Conservation (phyloP, 2,113 vertebrate genomes). For the Symphodus melops region DNA sequence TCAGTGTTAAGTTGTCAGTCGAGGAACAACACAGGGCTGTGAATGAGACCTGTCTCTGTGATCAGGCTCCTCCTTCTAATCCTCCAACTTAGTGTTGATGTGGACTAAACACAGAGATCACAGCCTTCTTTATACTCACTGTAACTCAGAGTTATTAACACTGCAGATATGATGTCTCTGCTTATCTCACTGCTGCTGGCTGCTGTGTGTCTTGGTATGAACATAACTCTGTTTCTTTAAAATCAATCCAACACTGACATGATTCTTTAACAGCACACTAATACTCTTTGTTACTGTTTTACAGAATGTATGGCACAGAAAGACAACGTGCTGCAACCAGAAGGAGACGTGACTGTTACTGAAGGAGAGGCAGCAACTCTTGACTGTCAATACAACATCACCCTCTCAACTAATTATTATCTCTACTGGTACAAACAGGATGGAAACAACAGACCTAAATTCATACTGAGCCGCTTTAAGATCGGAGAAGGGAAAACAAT, state of each 20-base stretch:
- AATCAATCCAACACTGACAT: not conserved
- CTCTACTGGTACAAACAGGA: constrained; percentile 35
- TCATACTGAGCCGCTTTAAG: not conserved
- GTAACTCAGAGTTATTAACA: constrained; percentile 10
- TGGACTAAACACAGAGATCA: constrained; percentile 6
- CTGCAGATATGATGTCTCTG: constrained; percentile 34
- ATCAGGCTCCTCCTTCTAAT: constrained; percentile 22
- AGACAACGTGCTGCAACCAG: constrained; percentile 28
- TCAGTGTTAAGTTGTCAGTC: too few species aligned
- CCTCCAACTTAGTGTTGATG: constrained; percentile 20
- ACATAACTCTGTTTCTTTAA: constrained; percentile 22
- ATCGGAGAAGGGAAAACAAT: not conserved
- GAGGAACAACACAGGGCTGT: too few species aligned
- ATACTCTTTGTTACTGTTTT: constrained; percentile 21
- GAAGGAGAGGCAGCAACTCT: constrained; percentile 18
- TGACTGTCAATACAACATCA: constrained; percentile 4
- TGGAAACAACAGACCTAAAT: not conserved
- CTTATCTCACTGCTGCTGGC: constrained; percentile 35
- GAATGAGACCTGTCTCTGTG: not conserved
- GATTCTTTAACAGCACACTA: constrained; percentile 19
- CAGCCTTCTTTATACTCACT: not conserved
- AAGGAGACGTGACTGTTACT: constrained; percentile 9
- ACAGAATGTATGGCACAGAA: constrained; percentile 30
- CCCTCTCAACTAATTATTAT: not conserved
- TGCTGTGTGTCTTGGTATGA: constrained; percentile 36